A percentile compares a stretch with the other conserved stretches of the same genome.
These are phyloP conservation scores for Hypena proboscidalis DNA, from an alignment of 2,888 invertebrate species.

Conservation along the genomic window DNA sequence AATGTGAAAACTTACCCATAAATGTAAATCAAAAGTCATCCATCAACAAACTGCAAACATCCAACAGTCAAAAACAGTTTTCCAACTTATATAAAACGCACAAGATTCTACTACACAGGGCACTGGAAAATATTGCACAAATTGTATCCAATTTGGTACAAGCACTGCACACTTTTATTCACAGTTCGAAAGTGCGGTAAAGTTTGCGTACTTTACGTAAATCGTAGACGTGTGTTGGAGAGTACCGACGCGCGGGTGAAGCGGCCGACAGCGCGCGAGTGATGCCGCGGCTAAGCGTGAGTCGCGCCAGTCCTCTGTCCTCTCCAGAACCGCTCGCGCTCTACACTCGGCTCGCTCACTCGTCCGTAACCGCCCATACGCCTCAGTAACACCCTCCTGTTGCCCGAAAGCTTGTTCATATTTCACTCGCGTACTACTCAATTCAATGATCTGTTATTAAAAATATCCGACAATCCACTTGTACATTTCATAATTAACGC, in stretches of 20 bases:
- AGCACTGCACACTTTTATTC: slow-evolving; percentile 47
- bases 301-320: slow-evolving; percentile 11
- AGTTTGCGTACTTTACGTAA: slow-evolving; percentile 58
- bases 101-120: slow-evolving; percentile 43
- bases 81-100: slow-evolving; percentile 36
- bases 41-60: slow-evolving; percentile 29
- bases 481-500: slow-evolving; percentile 19
- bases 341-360: slow-evolving; percentile 22
- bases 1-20: slow-evolving; percentile 38
- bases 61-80: slow-evolving; percentile 35
- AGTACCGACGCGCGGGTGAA: slow-evolving; percentile 34
- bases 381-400: slow-evolving; percentile 59
- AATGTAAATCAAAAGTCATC: slow-evolving; percentile 36
- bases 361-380: slow-evolving; percentile 49
- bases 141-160: slow-evolving; percentile 54
- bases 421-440: slow-evolving; percentile 40
- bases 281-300: slow-evolving; percentile 20
- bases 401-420: slow-evolving; percentile 47
- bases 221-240: slow-evolving; percentile 23
- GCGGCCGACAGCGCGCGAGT: slow-evolving; percentile 44
- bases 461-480: slow-evolving; percentile 21
- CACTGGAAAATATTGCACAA: slow-evolving; percentile 52
- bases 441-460: slow-evolving; percentile 40
- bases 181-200: slow-evolving; percentile 49
- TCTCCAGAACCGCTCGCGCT: slow-evolving; percentile 10